A percentile compares a stretch with the other conserved stretches of the same genome.
phyloP scores from a whole-genome alignment of 2,113 vertebrate genomes.

The Corythoichthys haematopterus region DNA sequence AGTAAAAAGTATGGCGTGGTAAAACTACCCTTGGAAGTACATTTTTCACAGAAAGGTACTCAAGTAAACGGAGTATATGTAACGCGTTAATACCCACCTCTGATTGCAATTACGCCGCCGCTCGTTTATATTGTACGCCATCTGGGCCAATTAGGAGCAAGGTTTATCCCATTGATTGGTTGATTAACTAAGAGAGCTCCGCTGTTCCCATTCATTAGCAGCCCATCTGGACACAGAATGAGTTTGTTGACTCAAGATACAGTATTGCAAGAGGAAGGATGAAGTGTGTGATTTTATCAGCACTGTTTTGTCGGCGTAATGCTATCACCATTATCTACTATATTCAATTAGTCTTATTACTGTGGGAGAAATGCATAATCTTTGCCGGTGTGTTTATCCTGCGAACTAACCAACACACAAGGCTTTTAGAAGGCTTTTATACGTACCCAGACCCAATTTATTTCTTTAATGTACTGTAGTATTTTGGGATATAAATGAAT shows the following conservation, averaged over 20 bases:
- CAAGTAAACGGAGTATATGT: no score
- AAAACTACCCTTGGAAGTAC: no score
- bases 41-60: no score
- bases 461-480: no score
- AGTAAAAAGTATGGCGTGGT: no score
- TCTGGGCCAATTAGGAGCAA: slow-evolving; percentile 54
- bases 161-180: slow-evolving; percentile 54
- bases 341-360: not conserved
- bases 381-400: not conserved
- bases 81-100: no score
- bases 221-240: slow-evolving; percentile 47
- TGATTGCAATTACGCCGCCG: slow-evolving; percentile 46
- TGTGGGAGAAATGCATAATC: not conserved
- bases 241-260: slow-evolving; percentile 26
- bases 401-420: not conserved
- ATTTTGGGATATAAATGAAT: no score
- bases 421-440: no score
- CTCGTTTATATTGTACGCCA: slow-evolving; percentile 67
- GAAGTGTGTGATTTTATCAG: not conserved
- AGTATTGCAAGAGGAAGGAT: slow-evolving; percentile 21
- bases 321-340: not conserved
- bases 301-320: slow-evolving; percentile 4
- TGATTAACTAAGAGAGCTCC: slow-evolving; percentile 37
- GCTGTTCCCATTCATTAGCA: slow-evolving; percentile 44
- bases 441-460: no score